Evolutionary conservation across 2,113 vertebrate genomes (phyloP).

Genomic region (Azemiops feae): DNA sequence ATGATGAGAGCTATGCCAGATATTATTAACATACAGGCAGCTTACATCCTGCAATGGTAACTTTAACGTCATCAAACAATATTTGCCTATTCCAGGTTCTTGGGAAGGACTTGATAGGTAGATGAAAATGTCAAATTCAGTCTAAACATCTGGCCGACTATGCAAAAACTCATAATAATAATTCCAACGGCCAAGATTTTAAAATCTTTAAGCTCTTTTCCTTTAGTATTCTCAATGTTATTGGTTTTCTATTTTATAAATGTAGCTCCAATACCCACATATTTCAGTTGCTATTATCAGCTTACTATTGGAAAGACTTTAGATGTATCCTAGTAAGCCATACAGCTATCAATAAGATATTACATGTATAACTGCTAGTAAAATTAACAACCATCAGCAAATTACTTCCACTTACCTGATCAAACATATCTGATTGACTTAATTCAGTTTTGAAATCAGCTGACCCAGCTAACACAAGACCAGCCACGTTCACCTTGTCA

Average conservation of each 20-base stretch:
- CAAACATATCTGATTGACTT: conserved; percentile 99
- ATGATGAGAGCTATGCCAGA: neutral
- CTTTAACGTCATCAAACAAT: neutral
- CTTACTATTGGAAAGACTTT: accelerated
- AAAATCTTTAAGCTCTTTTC: neutral
- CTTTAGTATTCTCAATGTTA: too few relatives aligned
- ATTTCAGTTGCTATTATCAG: neutral
- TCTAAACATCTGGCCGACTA: neutral
- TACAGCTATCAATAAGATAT: neutral
- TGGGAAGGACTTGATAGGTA: neutral
- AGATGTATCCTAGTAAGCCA: neutral
- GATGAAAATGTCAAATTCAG: neutral
- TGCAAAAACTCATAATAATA: neutral
- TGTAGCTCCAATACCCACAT: neutral
- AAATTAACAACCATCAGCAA: neutral
- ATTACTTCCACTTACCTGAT: conserved; percentile 78
- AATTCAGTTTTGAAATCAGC: conserved; percentile 99
- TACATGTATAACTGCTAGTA: neutral
- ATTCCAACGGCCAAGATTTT: neutral
- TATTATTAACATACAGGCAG: neutral
- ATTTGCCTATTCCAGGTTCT: neutral
- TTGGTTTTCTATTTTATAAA: neutral
- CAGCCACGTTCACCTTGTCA: conserved; percentile 98
- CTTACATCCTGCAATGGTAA: neutral
- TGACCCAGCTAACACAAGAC: conserved; percentile 95